Base-by-base conservation (phyloP, 92 coral and sea anemone genomes). In the Porites lobata region DNA sequence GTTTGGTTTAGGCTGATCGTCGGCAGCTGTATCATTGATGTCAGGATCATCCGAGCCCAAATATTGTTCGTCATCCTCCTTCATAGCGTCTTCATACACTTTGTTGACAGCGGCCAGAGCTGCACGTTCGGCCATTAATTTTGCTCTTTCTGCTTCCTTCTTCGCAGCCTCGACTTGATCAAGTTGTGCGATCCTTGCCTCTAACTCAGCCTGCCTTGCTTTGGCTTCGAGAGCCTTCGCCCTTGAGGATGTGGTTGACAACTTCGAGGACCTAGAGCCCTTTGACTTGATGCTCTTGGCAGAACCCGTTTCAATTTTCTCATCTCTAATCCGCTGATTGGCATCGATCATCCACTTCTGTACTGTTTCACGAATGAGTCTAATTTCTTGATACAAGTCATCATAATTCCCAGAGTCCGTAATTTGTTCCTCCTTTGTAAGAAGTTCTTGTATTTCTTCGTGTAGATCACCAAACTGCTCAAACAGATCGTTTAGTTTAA, bases 211-310 rank as follows among this genome's bases (percentile, higher is more conserved):
- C 15, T 85, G 83, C 78, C 52, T 90, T 61, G 86, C 92, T 47
- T 85, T 89, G 50, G 92, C 88, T 65, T 84, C 85, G 22, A 89
- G 65, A 22, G 84, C 80, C 32, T 59, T 84, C 54, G 89, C 89
- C 70, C 86, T 85, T 29, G 64, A 56, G 15, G 90, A 79, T 32
- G 87, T 50, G 51, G 68, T 78, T 7, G 92, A 89, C 67, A 58
- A 43, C 54, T 68, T 58, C n/a, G 92, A 83, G 72, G 65, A 10
- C 29, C 9, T 77, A 43, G 89, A 90, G 69, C 67, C 59, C 51
- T 19, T 87, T 11, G 75, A 78, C 63, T 24, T 24, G 26, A 24
- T 24, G 26, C 26, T 24, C 26, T 24, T 24, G 1, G 26, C 26
- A 24, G 26, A 24, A 24, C 26, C 26, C 26, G 1, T 24, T 24